These are phyloP conservation scores for Struthidea cinerea DNA, from an alignment of 2,113 vertebrate species.

Conservation along the genomic window DNA sequence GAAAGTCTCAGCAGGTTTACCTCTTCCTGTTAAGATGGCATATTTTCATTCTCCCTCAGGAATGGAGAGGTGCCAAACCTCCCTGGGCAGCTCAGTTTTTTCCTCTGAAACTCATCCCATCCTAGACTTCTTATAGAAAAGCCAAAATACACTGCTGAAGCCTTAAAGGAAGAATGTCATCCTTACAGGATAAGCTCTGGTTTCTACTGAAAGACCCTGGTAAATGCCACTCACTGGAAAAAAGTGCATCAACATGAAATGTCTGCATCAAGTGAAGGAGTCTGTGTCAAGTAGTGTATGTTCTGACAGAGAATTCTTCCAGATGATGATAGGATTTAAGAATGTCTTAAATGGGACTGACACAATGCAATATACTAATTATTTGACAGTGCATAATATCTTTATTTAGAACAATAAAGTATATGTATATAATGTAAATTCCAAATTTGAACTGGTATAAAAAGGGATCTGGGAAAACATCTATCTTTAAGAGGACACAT, in stretches of 20 bases:
- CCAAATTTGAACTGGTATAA: slow-evolving; percentile 80
- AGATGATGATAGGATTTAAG: not conserved
- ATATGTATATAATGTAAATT: slow-evolving; percentile 82
- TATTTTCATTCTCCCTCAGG: not conserved
- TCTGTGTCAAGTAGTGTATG: not conserved
- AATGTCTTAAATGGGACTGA: not conserved
- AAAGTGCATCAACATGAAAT: not conserved
- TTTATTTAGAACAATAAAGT: slow-evolving; percentile 87
- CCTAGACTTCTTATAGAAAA: not conserved
- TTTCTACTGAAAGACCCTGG: not conserved
- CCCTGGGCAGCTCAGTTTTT: not conserved
- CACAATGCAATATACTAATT: not conserved
- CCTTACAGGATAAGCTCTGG: not conserved
- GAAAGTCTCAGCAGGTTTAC: not conserved
- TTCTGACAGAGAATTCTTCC: not conserved
- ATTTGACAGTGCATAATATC: slow-evolving; percentile 76
- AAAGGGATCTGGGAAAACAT: slow-evolving; percentile 75
- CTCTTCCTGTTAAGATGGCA: not conserved
- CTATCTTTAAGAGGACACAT: slow-evolving; percentile 77
- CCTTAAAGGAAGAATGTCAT: not conserved
- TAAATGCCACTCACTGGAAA: not conserved
- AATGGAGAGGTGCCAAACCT: not conserved
- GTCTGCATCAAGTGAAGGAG: not conserved
- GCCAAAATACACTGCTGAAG: not conserved
- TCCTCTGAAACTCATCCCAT: not conserved